Base-by-base conservation (phyloP, 2,888 invertebrate species). In the Cheilosia urbana region DNA sequence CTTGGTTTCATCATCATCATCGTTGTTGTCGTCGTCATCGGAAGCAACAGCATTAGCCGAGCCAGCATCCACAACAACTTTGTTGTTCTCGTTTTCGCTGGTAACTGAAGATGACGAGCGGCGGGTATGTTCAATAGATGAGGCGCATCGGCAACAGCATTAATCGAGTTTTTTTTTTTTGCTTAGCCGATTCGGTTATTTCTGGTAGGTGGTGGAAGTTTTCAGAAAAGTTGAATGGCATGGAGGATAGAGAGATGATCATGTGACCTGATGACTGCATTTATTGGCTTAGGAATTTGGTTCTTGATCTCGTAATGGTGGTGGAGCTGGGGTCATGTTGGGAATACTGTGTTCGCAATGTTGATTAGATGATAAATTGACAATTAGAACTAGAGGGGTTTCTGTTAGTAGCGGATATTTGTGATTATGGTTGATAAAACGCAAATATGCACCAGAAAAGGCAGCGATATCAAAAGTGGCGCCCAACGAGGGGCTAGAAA, bases 201-300 rank as follows among this genome's bases (percentile, higher is more conserved):
- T 77, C 77, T 82, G 30, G 63, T 65, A 45, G 69, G 71, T 58
- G 42, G 58, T 81, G 76, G 63, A 68, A 30, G n/a, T 19, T 51
- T 55, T 58, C 15, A 34, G 49, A 55, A 24, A 24, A 45, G 45
- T 49, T 37, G 17, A 45, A 63, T 58, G 58, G 63, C 34, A 75
- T 62, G 45, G 45, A 58, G 37, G 37, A 66, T 19, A 60, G 19
- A 68, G 42, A 51, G 34, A 69, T 69, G 62, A 76, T 69, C 77
- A 53, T 69, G 76, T 76, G 76, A 80, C 58, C 55, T 66, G 73
- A 51, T 73, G 72, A 72, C 49, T 63, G 49, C 15, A 27, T 62
- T 71, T 69, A 45, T 57, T 42, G 40, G 63, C 15, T 11, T 15
- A 49, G 62, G 37, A 78, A 71, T 63, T 71, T 78, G n/a, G 7